These are phyloP conservation scores for Dynastes maya DNA, from an alignment of 2,888 invertebrate species.

Conservation along the genomic window DNA sequence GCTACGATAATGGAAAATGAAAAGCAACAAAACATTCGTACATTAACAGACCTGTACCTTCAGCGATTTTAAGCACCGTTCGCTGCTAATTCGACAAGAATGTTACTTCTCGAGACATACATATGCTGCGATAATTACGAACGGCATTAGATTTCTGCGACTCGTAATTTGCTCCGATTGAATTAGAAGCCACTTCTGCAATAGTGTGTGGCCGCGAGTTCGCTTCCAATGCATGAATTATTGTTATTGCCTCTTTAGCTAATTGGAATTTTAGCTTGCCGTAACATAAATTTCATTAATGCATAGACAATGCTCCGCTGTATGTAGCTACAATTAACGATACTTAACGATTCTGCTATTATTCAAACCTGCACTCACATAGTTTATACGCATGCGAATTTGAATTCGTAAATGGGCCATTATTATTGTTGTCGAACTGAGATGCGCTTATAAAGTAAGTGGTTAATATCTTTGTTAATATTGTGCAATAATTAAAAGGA, in stretches of 20 bases:
- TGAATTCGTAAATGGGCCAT: background rate
- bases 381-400: background rate
- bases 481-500: too few species aligned
- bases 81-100: too few species aligned
- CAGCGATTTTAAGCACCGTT: too few species aligned
- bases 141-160: slow-evolving; percentile 4
- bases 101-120: too few species aligned
- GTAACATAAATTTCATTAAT: slow-evolving; percentile 8
- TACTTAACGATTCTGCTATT: background rate
- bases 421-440: too few species aligned
- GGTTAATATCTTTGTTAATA: too few species aligned
- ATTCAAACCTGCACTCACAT: background rate
- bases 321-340: background rate
- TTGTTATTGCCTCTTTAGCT: slow-evolving; percentile 14
- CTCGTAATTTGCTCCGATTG: background rate
- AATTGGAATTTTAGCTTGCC: slow-evolving; percentile 19
- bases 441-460: too few species aligned
- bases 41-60: too few species aligned
- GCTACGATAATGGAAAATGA: too few species aligned
- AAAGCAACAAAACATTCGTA: too few species aligned
- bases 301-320: background rate
- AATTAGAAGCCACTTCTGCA: background rate
- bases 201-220: background rate
- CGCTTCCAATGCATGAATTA: slow-evolving; percentile 9
- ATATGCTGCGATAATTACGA: background rate